Percentiles rank a stretch among this genome's conserved stretches.
Evolutionary conservation across 2,113 vertebrate genomes (phyloP).

Genomic region (Arizona elegans): DNA sequence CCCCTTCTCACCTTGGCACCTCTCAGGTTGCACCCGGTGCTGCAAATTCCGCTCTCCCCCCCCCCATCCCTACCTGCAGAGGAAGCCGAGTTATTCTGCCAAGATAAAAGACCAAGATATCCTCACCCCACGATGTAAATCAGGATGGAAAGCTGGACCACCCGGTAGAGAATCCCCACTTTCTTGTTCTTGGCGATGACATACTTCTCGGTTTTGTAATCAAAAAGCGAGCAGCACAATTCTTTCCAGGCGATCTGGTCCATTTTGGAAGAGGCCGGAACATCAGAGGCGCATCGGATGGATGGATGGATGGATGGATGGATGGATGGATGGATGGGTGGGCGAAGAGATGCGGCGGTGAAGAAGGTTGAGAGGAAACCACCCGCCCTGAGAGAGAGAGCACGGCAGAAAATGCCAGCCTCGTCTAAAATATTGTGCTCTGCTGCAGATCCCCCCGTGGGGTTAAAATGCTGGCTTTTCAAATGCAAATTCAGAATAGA

Average conservation of each 20-base stretch:
- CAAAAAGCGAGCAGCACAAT: constrained; percentile 79
- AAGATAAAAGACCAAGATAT: background rate
- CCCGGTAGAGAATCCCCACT: constrained; percentile 87
- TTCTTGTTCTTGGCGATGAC: constrained; percentile 92
- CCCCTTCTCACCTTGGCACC: background rate
- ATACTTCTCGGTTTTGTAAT: constrained; percentile 96
- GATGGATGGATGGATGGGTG: background rate
- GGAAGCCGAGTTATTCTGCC: background rate
- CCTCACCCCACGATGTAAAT: constrained; percentile 90
- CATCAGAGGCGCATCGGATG: background rate
- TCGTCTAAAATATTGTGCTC: too few relatives aligned
- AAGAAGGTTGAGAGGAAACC: too few relatives aligned
- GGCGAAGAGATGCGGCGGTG: background rate
- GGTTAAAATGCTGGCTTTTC: too few relatives aligned
- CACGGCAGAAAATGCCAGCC: background rate
- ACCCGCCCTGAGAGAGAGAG: fast-evolving
- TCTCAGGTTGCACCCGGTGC: background rate
- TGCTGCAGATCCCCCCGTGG: background rate
- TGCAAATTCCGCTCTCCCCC: background rate
- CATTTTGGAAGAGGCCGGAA: constrained; percentile 63
- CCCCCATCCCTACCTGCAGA: background rate
- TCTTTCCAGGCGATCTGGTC: constrained; percentile 73
- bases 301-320: too few relatives aligned
- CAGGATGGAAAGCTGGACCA: constrained; percentile 87
- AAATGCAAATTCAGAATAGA: too few relatives aligned